These are phyloP conservation scores for Urechis unicinctus DNA, from an alignment of 2,888 invertebrate species.

Conservation along the genomic window DNA sequence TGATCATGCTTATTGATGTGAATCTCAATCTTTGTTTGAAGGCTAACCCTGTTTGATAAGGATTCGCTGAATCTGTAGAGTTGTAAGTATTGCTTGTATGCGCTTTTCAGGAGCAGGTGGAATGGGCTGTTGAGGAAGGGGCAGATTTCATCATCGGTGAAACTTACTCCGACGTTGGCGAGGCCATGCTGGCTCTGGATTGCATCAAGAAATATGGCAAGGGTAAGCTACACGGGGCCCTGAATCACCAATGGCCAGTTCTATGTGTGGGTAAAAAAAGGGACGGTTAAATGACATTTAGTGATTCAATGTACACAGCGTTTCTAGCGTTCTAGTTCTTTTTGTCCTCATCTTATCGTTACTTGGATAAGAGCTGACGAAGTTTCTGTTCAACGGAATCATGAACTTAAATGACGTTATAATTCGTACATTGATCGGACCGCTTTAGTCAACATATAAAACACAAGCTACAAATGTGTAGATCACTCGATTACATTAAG, in stretches of 20 bases:
- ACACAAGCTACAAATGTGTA: no score
- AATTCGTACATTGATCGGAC: no score
- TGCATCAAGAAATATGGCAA: constrained; percentile 34
- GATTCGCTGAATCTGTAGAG: not conserved
- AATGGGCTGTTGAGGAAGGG: constrained; percentile 40
- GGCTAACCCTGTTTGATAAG: not conserved
- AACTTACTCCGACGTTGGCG: constrained; percentile 35
- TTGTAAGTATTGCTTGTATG: not conserved
- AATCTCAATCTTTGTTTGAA: not conserved
- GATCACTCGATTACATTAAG: no score
- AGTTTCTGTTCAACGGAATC: no score
- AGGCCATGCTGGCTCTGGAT: constrained; percentile 38
- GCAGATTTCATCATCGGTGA: constrained; percentile 45
- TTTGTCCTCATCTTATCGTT: no score
- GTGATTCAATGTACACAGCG: no score
- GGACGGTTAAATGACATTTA: no score
- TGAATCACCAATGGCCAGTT: not conserved
- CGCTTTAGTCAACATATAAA: no score
- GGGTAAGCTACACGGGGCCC: constrained; percentile 22
- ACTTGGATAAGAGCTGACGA: no score
- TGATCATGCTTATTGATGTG: not conserved
- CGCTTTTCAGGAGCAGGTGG: constrained; percentile 34
- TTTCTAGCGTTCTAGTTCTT: no score
- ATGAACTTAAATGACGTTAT: no score
- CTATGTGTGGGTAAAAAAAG: not conserved